Conservation (phyloP, 2,888 invertebrate species). For the Eupithecia dodoneata region DNA sequence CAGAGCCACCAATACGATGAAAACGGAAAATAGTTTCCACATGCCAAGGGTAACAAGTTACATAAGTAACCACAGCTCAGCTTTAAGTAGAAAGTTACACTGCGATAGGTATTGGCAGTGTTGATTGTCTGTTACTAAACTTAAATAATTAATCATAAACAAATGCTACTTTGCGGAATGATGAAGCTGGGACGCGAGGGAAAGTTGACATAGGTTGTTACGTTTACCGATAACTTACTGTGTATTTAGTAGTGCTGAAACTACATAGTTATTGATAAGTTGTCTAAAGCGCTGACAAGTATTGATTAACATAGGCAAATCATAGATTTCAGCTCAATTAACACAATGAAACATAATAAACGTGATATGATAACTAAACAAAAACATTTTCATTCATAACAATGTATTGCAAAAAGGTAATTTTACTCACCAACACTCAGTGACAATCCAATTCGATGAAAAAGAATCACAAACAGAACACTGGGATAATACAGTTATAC, state of each 20-base stretch:
- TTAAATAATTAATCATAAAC: constrained; percentile 11
- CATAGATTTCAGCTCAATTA: neutral
- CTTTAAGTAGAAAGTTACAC: constrained; percentile 29
- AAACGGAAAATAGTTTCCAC: constrained; percentile 40
- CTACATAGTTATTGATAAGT: neutral
- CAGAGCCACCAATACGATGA: constrained; percentile 30
- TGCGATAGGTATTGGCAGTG: constrained; percentile 13
- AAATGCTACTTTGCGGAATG: neutral
- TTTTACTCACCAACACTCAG: constrained; percentile 68
- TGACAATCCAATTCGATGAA: constrained; percentile 76
- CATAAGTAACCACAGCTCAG: constrained; percentile 33
- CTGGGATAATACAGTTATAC: constrained; percentile 65
- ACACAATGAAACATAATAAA: neutral
- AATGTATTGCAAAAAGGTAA: neutral
- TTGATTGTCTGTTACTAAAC: constrained; percentile 12
- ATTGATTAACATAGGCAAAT: neutral
- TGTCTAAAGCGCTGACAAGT: neutral
- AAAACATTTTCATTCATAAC: neutral
- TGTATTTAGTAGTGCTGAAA: neutral
- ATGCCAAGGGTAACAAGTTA: constrained; percentile 40
- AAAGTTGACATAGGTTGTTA: constrained; percentile 12
- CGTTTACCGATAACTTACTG: neutral
- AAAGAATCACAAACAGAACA: constrained; percentile 75
- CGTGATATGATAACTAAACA: neutral
- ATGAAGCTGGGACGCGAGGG: neutral